Evolutionary conservation across 2,113 vertebrate genomes (phyloP), one percentile per base, ranked within the genome.

Genomic region (Actinemys pallida): DNA sequence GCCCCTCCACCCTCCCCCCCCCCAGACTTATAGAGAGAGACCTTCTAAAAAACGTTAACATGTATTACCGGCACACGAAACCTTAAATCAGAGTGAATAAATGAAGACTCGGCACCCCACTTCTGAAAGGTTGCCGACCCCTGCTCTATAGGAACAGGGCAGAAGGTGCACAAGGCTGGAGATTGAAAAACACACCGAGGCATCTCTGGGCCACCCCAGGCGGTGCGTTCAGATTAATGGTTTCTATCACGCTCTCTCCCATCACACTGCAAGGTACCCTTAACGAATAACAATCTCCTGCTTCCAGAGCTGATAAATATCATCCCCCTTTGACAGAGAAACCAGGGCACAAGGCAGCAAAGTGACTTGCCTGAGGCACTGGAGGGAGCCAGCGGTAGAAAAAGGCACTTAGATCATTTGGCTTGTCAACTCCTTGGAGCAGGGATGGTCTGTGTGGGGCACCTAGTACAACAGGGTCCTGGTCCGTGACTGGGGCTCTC

Each of bases 171-270:
- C 0, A 29, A 22, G 25, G 8, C 78, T 72, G 81, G 42, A 19
- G 81, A 82, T 0, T 14, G 86, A 93, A 81, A 93, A 83, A 0
- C n/a, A 45, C 65, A 65, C 54, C 91, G 9, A 12, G 95, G 65
- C 81, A 17, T 9, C 75, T 49, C 56, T 65, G 59, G 27, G 24
- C 6, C 84, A 65, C 82, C 83, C 2, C 1, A 62, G 27, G 13
- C 76, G 4, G 39, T 7, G 45, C 62, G 91, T 69, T 80, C 20
- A 52, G 20, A 47, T 88, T 75, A 81, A 10, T 0, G 0, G 29
- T 59, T 83, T 96, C 5, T 0, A 0, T 5, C 10, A 24, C 79
- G 20, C 29, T 20, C 16, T 2, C 0, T 0, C 2, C 6, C 1
- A 27, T 7, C 0, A 0, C 7, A 2, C 52, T 45, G 45, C 0